Conservation (phyloP, 2,797 vertebrate genomes). For the Discoglossus pictus region DNA sequence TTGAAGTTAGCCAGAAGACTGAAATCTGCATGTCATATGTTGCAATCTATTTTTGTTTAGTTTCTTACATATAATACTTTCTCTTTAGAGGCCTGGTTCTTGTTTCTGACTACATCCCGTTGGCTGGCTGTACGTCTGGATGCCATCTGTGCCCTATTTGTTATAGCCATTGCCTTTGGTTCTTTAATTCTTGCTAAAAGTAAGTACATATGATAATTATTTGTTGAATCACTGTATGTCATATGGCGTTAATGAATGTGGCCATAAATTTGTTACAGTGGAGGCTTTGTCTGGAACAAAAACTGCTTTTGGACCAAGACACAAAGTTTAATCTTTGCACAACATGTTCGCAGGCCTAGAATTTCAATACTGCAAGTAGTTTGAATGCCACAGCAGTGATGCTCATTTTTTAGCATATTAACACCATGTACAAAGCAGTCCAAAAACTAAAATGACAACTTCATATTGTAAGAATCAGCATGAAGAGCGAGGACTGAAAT, state of each 20-base stretch:
- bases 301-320: background rate
- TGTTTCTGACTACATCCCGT: constrained; percentile 90
- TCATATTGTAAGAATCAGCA: too few species aligned
- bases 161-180: constrained; percentile 81
- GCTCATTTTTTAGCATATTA: background rate
- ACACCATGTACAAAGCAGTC: too few species aligned
- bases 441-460: too few species aligned
- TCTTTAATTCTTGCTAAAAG: constrained; percentile 83
- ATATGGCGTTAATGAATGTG: background rate
- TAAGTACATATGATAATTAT: constrained; percentile 67
- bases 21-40: too few species aligned
- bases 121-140: constrained; percentile 94
- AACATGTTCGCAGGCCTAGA: background rate
- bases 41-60: background rate
- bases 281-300: background rate
- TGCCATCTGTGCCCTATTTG: constrained; percentile 90
- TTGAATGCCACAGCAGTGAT: background rate
- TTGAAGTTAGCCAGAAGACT: too few species aligned
- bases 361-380: background rate
- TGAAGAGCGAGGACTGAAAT: too few species aligned
- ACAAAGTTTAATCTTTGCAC: background rate
- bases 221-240: background rate
- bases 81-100: constrained; percentile 87
- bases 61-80: constrained; percentile 5
- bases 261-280: too few species aligned